Conservation (phyloP, 2,113 vertebrate genomes). For the Crocuta crocuta region DNA sequence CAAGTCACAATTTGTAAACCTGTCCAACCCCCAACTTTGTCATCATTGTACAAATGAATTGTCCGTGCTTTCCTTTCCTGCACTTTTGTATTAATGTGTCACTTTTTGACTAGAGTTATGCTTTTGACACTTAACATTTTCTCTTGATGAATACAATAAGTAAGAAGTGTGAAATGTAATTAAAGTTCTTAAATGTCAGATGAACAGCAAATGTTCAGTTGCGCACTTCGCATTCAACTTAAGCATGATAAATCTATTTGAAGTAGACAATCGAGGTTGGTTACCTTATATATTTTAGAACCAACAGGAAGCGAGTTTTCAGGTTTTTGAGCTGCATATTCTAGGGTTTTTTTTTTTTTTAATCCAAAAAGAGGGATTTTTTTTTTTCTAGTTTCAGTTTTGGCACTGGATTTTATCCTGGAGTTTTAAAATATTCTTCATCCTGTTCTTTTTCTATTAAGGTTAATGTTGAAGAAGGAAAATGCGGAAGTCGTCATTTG, state of each 20-base stretch:
- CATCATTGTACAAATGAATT: conserved; percentile 74
- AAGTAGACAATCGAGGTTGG: conserved; percentile 77
- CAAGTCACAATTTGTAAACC: conserved; percentile 67
- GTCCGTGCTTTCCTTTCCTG: conserved; percentile 77
- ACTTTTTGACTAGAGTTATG: conserved; percentile 73
- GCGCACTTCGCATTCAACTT: conserved; percentile 81
- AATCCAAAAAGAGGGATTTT: conserved; percentile 83
- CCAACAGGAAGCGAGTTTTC: conserved; percentile 79
- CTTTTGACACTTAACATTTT: conserved; percentile 75
- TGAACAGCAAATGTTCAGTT: conserved; percentile 80
- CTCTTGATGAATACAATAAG: conserved; percentile 70
- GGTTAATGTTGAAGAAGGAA: conserved; percentile 99
- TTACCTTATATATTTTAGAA: conserved; percentile 77
- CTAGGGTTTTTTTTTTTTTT: conserved; percentile 71
- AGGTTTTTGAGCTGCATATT: conserved; percentile 87
- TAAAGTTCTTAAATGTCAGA: conserved; percentile 71
- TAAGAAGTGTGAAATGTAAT: conserved; percentile 69
- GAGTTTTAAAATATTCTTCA: conserved; percentile 98
- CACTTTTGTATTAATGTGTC: conserved; percentile 67
- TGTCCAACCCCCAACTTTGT: conserved; percentile 65
- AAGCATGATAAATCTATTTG: conserved; percentile 84
- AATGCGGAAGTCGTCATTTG: conserved; percentile 99
- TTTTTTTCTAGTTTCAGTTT: conserved; percentile 91
- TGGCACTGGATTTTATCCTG: conserved; percentile 92
- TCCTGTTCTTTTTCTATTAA: conserved; percentile 99